Conservation (phyloP, 2,797 vertebrate species). For the Gymnocypris eckloni region DNA sequence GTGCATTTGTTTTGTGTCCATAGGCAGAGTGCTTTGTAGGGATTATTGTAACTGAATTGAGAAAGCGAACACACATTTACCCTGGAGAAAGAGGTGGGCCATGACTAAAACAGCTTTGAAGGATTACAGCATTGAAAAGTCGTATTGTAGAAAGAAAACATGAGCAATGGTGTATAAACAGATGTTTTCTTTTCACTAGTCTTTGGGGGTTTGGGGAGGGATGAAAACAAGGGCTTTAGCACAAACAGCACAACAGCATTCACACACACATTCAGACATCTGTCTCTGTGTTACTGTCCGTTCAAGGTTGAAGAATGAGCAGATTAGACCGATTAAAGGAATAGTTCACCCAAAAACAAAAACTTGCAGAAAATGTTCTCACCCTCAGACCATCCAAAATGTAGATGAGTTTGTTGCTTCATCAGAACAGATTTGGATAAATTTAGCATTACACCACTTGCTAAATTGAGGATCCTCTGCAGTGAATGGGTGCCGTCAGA, state of each 20-base stretch:
- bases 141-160: slow-evolving; percentile 63
- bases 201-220: slow-evolving; percentile 28
- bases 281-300: slow-evolving; percentile 29
- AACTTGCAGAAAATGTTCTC: neutral
- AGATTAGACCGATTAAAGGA: slow-evolving; percentile 16
- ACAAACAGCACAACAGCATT: slow-evolving; percentile 14
- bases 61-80: neutral
- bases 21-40: slow-evolving; percentile 32
- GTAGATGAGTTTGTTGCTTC: neutral
- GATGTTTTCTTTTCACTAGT: slow-evolving; percentile 67
- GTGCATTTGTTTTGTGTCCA: neutral
- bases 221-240: slow-evolving; percentile 49
- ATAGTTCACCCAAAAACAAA: neutral
- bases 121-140: slow-evolving; percentile 36
- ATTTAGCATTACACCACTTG: neutral
- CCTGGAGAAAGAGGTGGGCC: slow-evolving; percentile 32
- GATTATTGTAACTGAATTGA: slow-evolving; percentile 34
- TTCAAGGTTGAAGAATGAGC: slow-evolving; percentile 25
- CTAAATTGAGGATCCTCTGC: neutral
- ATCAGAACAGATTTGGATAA: neutral
- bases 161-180: slow-evolving; percentile 66
- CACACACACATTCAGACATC: slow-evolving; percentile 12
- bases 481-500: neutral
- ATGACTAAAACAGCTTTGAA: slow-evolving; percentile 34
- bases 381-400: neutral